Conservation (phyloP, 2,113 vertebrate species). For the Chelonoidis abingdonii region DNA sequence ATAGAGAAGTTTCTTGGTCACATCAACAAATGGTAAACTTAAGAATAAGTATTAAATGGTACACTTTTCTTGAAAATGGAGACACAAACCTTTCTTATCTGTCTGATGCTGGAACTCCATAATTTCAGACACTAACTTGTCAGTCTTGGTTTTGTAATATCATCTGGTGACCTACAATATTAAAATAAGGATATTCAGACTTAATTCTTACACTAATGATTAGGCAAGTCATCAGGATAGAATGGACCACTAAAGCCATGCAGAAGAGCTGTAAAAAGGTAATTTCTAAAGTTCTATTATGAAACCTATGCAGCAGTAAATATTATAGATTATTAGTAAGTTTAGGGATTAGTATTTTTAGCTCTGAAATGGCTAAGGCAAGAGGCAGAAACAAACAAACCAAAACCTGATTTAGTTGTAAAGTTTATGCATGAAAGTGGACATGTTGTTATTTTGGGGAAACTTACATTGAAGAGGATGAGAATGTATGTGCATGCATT, state of each 20-base stretch:
- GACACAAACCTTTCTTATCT: slow-evolving; percentile 66
- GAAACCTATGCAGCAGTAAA: neutral
- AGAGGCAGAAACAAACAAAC: neutral
- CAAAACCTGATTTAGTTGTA: neutral
- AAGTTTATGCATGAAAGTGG: neutral
- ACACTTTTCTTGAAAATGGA: neutral
- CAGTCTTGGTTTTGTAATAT: slow-evolving; percentile 72
- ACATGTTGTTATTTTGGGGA: slow-evolving; percentile 5
- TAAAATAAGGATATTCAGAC: neutral
- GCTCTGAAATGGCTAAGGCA: neutral
- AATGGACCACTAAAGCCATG: neutral
- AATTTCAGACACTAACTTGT: slow-evolving; percentile 74
- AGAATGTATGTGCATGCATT: slow-evolving; percentile 44
- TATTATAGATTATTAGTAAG: neutral
- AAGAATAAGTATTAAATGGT: neutral
- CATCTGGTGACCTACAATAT: slow-evolving; percentile 80
- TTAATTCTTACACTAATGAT: neutral
- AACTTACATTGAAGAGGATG: slow-evolving; percentile 3
- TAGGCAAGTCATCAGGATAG: rapidly evolving
- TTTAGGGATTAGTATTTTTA: slow-evolving; percentile 50
- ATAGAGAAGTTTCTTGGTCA: neutral
- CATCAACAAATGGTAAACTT: neutral
- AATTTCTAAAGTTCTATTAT: neutral
- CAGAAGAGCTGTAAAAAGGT: neutral
- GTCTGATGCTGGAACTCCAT: slow-evolving; percentile 75